Evolutionary conservation across 1,140 invertebrate species (phyloP), one percentile per base, ranked within the genome.

Genomic region (Sarcophaga peregrina): DNA sequence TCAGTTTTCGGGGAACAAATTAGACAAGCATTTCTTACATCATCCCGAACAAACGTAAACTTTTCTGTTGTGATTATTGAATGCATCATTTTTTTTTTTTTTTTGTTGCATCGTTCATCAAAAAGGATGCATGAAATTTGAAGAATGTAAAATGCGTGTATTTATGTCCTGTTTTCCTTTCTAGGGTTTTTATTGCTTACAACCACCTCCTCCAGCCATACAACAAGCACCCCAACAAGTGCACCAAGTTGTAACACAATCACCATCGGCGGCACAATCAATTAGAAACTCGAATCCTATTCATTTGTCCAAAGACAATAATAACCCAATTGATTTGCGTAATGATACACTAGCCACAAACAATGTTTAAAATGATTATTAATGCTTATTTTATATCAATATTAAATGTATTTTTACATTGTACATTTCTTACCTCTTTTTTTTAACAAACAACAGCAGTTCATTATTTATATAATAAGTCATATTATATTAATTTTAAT

Each of bases 171-270:
- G 0, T n/a, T 58, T 5, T 15, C 54, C 15, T n/a, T n/a, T 7
- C 0, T 52, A 78, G 75, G 75, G 75, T 78, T 78, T 50, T 17
- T 78, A 50, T 78, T 78, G 75, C 25, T 78, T 78, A 52, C 73
- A 37, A 13, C 74, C 74, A 48, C 75, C 75, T 4, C 75, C 75
- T 10, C 46, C 74, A 17, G 1, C 45, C 2, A 37, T 13, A 46
- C 75, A 78, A 17, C 75, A 78, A 78, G 20, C 75, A 20, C 75
- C 75, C 17, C 75, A 47, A 78, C n/a, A 7, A 8, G 50, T 50
- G n/a, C 47, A 13, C 25, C 73, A 72, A 72, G 17, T 20, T 9
- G 25, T 37, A 72, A 25, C 47, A 25, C 75, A 78, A 50, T 78
- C 75, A 11, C 75, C 75, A 20, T 50, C 50, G 75, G 17, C 47